phyloP scores from a whole-genome alignment of 2,888 invertebrate species.

The Microplitis deprimator region DNA sequence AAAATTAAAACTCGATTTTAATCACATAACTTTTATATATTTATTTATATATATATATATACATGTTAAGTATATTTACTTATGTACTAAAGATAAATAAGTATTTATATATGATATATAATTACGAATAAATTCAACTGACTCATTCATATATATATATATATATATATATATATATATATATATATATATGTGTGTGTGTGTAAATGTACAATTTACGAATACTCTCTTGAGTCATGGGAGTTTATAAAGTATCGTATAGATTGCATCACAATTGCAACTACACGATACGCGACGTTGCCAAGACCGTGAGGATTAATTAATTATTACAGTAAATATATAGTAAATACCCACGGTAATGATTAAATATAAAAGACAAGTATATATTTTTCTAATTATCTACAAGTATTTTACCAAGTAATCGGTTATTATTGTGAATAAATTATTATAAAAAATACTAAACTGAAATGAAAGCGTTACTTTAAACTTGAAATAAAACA shows the following conservation, averaged over 20 bases:
- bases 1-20: too few relatives aligned
- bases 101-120: constrained; percentile 5
- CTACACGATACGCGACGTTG: constrained; percentile 44
- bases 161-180: background rate
- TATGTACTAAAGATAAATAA: too few relatives aligned
- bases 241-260: constrained; percentile 39
- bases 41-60: too few relatives aligned
- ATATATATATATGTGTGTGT: constrained; percentile 1
- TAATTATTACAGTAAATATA: constrained; percentile 8
- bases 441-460: background rate
- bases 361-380: background rate
- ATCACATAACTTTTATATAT: too few relatives aligned
- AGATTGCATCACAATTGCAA: constrained; percentile 42
- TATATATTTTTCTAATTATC: background rate
- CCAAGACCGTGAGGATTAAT: constrained; percentile 47
- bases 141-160: constrained; percentile 4
- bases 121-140: constrained; percentile 1
- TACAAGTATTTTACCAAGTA: background rate
- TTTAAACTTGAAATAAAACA: background rate
- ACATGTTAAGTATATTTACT: too few relatives aligned
- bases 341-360: constrained; percentile 30
- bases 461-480: background rate
- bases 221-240: constrained; percentile 36
- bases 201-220: constrained; percentile 3
- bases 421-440: background rate